Conservation (phyloP, 1,140 invertebrate species). For the Trichomalopsis sarcophagae region DNA sequence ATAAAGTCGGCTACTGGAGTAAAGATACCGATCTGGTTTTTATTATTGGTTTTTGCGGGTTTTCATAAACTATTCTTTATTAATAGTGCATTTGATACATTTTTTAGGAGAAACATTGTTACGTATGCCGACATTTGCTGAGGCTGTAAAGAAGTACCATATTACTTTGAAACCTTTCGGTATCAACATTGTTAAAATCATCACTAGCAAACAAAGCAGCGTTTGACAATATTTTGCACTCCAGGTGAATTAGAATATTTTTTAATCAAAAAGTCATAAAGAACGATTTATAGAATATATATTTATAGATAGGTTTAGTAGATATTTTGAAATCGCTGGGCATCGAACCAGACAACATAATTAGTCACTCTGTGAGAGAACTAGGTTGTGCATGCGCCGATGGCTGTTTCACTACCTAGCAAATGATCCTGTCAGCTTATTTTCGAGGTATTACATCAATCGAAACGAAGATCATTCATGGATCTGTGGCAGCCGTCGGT, state of each 20-base stretch:
- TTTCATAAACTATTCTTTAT: too few relatives aligned
- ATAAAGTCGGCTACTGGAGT: slow-evolving; percentile 78
- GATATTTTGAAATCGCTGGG: slow-evolving; percentile 79
- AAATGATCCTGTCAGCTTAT: slow-evolving; percentile 86
- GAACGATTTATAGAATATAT: slow-evolving; percentile 61
- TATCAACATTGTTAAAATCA: slow-evolving; percentile 86
- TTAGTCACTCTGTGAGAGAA: slow-evolving; percentile 86
- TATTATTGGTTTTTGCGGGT: not conserved
- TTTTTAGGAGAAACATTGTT: slow-evolving; percentile 73
- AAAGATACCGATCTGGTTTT: slow-evolving; percentile 84
- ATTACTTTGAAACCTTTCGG: slow-evolving; percentile 83
- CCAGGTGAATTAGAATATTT: slow-evolving; percentile 74
- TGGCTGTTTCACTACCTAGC: slow-evolving; percentile 84
- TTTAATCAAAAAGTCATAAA: slow-evolving; percentile 65
- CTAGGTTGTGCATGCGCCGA: slow-evolving; percentile 89
- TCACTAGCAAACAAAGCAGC: slow-evolving; percentile 83
- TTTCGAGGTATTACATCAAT: slow-evolving; percentile 88
- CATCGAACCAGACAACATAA: slow-evolving; percentile 81
- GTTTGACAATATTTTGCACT: slow-evolving; percentile 88
- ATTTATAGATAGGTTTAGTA: slow-evolving; percentile 84
- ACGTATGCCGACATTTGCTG: slow-evolving; percentile 78
- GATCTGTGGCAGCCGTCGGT: slow-evolving; percentile 91
- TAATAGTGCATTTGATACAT: too few relatives aligned
- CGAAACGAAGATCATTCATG: slow-evolving; percentile 83
- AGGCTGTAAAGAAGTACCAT: slow-evolving; percentile 82